These are phyloP conservation scores for Pteropus alecto DNA, from an alignment of 2,113 vertebrate genomes.

Conservation along the genomic window DNA sequence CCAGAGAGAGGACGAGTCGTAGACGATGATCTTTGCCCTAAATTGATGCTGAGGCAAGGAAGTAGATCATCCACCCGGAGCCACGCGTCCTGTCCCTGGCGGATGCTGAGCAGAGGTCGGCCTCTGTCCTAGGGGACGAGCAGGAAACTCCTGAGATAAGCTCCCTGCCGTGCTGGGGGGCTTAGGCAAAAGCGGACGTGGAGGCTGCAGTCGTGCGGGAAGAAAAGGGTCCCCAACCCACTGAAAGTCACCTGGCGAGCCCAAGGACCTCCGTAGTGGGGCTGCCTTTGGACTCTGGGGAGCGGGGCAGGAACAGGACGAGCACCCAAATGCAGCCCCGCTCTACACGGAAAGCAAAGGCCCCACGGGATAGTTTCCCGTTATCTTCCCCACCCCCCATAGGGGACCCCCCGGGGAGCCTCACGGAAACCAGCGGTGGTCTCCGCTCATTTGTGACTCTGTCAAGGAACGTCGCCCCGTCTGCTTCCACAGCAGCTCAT, in stretches of 20 bases:
- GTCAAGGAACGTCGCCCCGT: accelerated
- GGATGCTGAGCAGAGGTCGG: not conserved
- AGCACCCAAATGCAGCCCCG: no score
- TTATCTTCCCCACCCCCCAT: not conserved
- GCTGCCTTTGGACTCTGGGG: not conserved
- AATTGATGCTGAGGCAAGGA: not conserved
- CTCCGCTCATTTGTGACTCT: not conserved
- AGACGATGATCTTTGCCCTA: no score
- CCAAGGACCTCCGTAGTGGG: accelerated
- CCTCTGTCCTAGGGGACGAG: accelerated
- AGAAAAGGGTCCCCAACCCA: not conserved
- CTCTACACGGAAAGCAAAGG: not conserved
- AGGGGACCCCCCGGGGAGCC: not conserved
- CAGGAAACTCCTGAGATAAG: accelerated
- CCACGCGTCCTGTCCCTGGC: accelerated
- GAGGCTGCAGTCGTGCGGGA: accelerated
- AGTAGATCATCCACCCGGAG: not conserved
- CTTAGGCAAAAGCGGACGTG: accelerated
- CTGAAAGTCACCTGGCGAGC: not conserved
- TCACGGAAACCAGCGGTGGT: not conserved
- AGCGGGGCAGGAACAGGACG: not conserved
- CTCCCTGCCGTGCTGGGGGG: not conserved
- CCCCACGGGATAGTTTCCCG: not conserved
- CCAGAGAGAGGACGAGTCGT: not conserved
- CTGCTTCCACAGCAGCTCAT: not conserved